These are phyloP conservation scores for Hydriomena furcata DNA, from an alignment of 2,888 invertebrate species.

Conservation along the genomic window DNA sequence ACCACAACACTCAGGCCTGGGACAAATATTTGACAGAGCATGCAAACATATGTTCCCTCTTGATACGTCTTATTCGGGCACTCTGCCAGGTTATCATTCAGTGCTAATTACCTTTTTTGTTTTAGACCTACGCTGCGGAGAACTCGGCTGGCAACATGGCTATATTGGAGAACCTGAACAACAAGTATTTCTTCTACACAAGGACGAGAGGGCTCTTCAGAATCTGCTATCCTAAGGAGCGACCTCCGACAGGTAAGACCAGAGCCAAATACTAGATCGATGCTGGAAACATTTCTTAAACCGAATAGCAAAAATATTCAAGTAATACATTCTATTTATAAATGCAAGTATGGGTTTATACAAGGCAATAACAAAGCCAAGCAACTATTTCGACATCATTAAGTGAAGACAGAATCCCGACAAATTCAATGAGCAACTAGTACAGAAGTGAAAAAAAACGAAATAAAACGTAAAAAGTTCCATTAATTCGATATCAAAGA, in stretches of 20 bases:
- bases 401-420: no score
- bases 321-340: no score
- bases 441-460: neutral
- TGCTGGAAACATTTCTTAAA: neutral
- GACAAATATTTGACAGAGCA: no score
- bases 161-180: constrained; percentile 90
- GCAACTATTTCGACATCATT: no score
- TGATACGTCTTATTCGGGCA: no score
- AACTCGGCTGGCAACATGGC: constrained; percentile 85
- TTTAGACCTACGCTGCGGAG: constrained; percentile 89
- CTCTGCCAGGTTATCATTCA: no score
- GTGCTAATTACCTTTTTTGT: constrained; percentile 32
- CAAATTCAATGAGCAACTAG: neutral
- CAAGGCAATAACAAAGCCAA: no score
- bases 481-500: constrained; percentile 13
- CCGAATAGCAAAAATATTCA: neutral
- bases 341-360: no score
- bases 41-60: no score
- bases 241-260: constrained; percentile 91
- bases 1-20: no score
- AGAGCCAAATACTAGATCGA: no score
- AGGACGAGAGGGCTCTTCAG: constrained; percentile 97
- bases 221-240: constrained; percentile 96
- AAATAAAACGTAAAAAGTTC: neutral
- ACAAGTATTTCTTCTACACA: constrained; percentile 94